Evolutionary conservation across 2,888 invertebrate species (phyloP), one percentile per base, ranked within the genome.

Genomic region (Tholera decimalis): DNA sequence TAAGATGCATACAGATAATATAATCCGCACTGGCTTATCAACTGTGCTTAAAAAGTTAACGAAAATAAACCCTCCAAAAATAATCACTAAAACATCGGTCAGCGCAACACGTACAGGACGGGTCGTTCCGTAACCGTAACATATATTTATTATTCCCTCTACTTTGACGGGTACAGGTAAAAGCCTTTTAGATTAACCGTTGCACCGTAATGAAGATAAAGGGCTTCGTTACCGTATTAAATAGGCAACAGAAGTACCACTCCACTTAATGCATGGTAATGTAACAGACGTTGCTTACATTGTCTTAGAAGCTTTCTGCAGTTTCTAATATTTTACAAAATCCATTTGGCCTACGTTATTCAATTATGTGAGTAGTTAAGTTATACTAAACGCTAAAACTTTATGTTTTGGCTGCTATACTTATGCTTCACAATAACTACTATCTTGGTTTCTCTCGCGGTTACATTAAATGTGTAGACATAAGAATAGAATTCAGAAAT

Each of bases 151-250:
- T 89, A 89, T 91, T 88, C 90, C 85, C 85, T 88, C 80, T 87
- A 83, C 84, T 89, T 88, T 89, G 89, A 91, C 88, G 86, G 44
- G 77, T 64, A 76, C 88, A 90, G 92, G 90, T 92, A 91, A 92
- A 92, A 91, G 90, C 89, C 88, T 91, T 91, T 87, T 89, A 88
- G 89, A 91, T 92, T 89, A 92, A 89, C 87, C 89, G 87, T 88
- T 91, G 89, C 89, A 89, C 74, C 83, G 73, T 93, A 93, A 93
- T 92, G 92, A 93, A 91, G 92, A 93, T 89, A 91, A 92, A 92
- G 89, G 85, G 89, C 83, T 85, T 84, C 79, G 82, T 92, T 90
- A 90, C 88, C 89, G 87, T 80, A 55, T 59, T 77, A 68, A 73
- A 67, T 59, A 62, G 28, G 56, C 39, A 47, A 13, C 63, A 74